A percentile compares a stretch with the other conserved stretches of the same genome.
phyloP scores from a whole-genome alignment of 2,113 vertebrate species.

The Cinclus cinclus region DNA sequence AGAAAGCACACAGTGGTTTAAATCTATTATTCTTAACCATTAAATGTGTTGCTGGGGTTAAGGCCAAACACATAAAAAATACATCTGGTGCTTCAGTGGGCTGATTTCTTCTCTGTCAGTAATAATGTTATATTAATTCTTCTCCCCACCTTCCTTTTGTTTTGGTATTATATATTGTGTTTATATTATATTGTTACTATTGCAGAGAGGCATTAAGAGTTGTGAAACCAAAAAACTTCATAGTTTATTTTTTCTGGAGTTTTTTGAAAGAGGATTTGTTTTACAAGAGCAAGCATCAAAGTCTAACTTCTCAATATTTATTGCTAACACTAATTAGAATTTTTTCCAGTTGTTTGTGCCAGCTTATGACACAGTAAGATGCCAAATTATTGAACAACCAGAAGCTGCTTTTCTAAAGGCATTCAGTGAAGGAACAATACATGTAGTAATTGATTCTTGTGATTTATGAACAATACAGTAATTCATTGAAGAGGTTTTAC shows the following conservation, averaged over 20 bases:
- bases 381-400: not conserved
- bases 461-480: conserved; percentile 16
- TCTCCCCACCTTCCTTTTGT: not conserved
- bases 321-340: conserved; percentile 3
- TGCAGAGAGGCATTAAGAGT: not conserved
- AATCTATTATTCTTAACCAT: not conserved
- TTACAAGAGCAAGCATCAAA: conserved; percentile 2
- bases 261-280: not conserved
- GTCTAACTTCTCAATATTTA: conserved; percentile 17
- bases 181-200: not conserved
- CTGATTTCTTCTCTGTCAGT: not conserved
- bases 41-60: not conserved
- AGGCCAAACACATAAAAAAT: not conserved
- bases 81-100: not conserved
- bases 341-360: not conserved
- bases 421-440: not conserved
- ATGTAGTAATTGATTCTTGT: conserved; percentile 14
- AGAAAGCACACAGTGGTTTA: not conserved
- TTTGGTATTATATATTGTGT: not conserved
- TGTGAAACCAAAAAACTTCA: not conserved
- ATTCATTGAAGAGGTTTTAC: not conserved
- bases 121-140: not conserved
- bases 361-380: not conserved
- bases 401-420: conserved; percentile 15
- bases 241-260: not conserved